Evolutionary conservation across 2,113 vertebrate species (phyloP), one percentile per base, ranked within the genome.

Genomic region (Seriola quinqueradiata): DNA sequence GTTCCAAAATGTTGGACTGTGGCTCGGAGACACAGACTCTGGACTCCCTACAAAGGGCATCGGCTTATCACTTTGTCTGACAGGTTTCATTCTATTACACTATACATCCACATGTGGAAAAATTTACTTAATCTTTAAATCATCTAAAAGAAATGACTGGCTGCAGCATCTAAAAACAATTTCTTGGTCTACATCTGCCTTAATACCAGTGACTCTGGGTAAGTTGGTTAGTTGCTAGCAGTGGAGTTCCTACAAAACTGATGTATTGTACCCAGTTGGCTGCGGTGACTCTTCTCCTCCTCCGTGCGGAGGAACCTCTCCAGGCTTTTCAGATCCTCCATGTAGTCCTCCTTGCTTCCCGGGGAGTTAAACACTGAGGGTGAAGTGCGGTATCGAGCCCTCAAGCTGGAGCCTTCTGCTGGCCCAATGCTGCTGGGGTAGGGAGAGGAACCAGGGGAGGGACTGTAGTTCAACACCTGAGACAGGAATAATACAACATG

Each of bases 1-100:
- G 89, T 96, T 99, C 98, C 98, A 99, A 28, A 99, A 98, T 0
- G 97, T 97, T 3, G 98, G 97, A 76, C 97, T 99, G 94, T 95
- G 95, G 36, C 93, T 96, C 2, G 97, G 96, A 11, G 97, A 97
- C 11, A 95, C 92, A 5, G 97, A 95, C 76, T 99, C 98, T 2
- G 98, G 96, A 88, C 96, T 97, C 21, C 97, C 98, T 99, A 82
- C 81, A 66, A 67, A 5, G 52, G 25, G 0, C 19, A 79, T 8
- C 16, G 52, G 13, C 42, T 48, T 16, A 48, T 48, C 7, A 28
- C 61, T 11, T 50, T 13, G 7, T 52, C 6, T 34, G 2, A 58
- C 9, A 9, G 34, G 21, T 48, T 52, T 23, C 3, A 58, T 48
- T 64, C 7, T 10, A 23, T 42, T n/a, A 48, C 16, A 3, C 4